Percentiles rank a stretch among this genome's conserved stretches.
Evolutionary conservation across 2,113 vertebrate genomes (phyloP).

Genomic region (Pitta sordida): DNA sequence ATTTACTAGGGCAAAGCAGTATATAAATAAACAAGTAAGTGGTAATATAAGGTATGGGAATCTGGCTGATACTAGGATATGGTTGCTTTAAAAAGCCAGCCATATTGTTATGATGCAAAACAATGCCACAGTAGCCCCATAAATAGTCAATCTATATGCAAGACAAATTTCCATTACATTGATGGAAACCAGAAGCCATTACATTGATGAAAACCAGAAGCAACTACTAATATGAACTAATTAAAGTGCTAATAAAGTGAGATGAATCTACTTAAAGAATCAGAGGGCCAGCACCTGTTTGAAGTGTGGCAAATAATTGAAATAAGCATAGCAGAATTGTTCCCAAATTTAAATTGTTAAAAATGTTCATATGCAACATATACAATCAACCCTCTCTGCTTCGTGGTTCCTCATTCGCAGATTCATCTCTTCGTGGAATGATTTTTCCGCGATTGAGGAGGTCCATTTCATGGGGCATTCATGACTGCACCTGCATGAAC

Average conservation of each 20-base stretch:
- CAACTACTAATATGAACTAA: not conserved
- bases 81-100: not conserved
- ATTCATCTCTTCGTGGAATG: no score
- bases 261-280: not conserved
- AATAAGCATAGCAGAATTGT: not conserved
- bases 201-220: not conserved
- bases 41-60: not conserved
- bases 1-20: not conserved
- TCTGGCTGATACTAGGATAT: not conserved
- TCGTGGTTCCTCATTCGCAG: no score
- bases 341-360: not conserved
- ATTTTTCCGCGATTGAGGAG: no score
- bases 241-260: not conserved
- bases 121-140: not conserved
- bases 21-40: not conserved
- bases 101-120: not conserved
- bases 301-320: not conserved
- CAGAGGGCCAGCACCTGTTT: not conserved
- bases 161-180: not conserved
- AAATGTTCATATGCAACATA: not conserved
- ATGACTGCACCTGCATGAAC: no score
- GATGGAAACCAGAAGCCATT: not conserved
- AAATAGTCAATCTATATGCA: not conserved
- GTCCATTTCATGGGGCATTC: no score
- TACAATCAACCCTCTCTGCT: no score